These are phyloP conservation scores for Ommatoiulus sabulosus DNA, from an alignment of 2,888 invertebrate genomes.

Conservation along the genomic window DNA sequence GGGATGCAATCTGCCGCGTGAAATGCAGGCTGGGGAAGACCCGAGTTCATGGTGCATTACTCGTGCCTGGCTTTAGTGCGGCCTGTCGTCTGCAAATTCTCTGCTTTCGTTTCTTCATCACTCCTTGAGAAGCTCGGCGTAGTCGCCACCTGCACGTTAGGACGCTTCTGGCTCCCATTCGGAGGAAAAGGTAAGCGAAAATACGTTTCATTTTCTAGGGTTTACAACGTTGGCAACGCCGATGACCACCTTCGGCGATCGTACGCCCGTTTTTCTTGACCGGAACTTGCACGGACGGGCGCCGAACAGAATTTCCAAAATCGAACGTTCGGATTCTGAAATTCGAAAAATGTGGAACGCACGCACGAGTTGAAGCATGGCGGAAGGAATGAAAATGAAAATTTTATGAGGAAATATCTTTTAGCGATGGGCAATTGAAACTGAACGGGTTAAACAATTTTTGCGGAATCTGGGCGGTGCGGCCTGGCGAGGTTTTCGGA, in stretches of 20 bases:
- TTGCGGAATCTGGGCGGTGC: no score
- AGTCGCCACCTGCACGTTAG: slow-evolving; percentile 40
- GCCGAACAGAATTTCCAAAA: not conserved
- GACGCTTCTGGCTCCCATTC: slow-evolving; percentile 5
- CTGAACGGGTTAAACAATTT: no score
- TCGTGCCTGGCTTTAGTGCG: slow-evolving; percentile 16
- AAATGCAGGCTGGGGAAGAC: not conserved
- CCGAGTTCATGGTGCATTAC: not conserved
- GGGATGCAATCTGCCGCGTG: not conserved
- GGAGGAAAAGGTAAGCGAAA: slow-evolving; percentile 15
- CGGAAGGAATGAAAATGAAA: no score
- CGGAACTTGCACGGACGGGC: not conserved
- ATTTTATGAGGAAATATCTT: no score
- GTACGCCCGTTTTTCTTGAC: not conserved
- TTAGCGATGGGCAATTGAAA: no score
- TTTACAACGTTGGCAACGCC: not conserved
- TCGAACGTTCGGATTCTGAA: not conserved
- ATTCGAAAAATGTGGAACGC: not conserved
- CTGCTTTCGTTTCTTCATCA: not conserved
- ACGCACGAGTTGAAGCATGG: no score
- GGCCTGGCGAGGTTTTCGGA: no score
- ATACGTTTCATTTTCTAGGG: not conserved
- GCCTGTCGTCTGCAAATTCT: not conserved
- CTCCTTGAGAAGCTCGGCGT: slow-evolving; percentile 43
- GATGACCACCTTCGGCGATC: not conserved